A percentile compares a stretch with the other conserved stretches of the same genome.
phyloP scores from a whole-genome alignment of 92 coral and sea anemone species.

The Palythoa grandiflora region DNA sequence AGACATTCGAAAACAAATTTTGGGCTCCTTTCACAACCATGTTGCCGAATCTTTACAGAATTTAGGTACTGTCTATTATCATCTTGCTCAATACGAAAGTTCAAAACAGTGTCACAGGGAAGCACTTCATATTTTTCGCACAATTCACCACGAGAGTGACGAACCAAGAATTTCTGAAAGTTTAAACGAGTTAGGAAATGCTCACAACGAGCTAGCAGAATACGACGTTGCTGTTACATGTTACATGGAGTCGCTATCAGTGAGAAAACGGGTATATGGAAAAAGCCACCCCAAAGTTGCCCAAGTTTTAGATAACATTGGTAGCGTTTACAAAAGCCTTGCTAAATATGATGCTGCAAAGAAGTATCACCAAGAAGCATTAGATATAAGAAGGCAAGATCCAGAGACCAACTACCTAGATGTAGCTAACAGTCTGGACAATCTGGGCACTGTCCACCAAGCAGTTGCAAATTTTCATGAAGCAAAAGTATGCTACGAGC shows the following conservation, averaged over 20 bases:
- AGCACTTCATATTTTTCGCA: slow-evolving; percentile 29
- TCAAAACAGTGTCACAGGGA: slow-evolving; percentile 36
- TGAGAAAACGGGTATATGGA: slow-evolving; percentile 16
- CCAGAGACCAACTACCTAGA: slow-evolving; percentile 15
- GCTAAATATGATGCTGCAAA: slow-evolving; percentile 41
- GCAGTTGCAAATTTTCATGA: slow-evolving; percentile 42
- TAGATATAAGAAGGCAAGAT: slow-evolving; percentile 15
- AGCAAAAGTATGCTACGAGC: slow-evolving; percentile 41
- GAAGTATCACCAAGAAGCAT: slow-evolving; percentile 20
- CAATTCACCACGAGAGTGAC: background rate
- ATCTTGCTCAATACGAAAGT: slow-evolving; percentile 18
- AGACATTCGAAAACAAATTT: background rate
- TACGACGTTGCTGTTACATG: background rate
- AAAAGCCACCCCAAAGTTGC: slow-evolving; percentile 37
- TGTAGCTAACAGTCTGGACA: slow-evolving; percentile 43
- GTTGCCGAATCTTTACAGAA: slow-evolving; percentile 59
- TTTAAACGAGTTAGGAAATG: slow-evolving; percentile 37
- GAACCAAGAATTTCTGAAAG: slow-evolving; percentile 12
- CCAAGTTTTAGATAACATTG: slow-evolving; percentile 39
- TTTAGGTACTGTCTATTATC: slow-evolving; percentile 34
- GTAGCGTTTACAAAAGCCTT: slow-evolving; percentile 39
- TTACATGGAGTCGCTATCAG: slow-evolving; percentile 31
- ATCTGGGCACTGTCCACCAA: slow-evolving; percentile 47
- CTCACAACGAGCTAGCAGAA: slow-evolving; percentile 36
- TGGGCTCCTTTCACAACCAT: slow-evolving; percentile 19